Percentiles rank a stretch among this genome's conserved stretches.
Conservation (phyloP, 2,113 vertebrate genomes). For the Corynorhinus townsendii region DNA sequence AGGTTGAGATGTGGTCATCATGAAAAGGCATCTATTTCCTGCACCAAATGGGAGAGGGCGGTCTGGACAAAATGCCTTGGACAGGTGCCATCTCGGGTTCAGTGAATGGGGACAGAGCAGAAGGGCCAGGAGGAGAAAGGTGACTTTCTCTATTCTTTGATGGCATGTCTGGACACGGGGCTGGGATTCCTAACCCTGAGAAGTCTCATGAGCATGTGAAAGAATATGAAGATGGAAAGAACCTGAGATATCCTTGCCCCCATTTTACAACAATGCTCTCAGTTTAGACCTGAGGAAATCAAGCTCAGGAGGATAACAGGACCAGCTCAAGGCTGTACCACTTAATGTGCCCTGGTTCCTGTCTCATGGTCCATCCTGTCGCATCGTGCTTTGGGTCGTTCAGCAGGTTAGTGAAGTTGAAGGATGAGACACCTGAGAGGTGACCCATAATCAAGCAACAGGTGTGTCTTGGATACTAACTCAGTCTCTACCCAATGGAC, state of each 20-base stretch:
- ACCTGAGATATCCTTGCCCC: neutral
- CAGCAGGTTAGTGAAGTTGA: neutral
- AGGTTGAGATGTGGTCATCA: neutral
- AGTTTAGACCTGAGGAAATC: neutral
- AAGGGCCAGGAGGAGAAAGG: neutral
- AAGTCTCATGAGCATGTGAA: neutral
- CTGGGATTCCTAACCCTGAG: neutral
- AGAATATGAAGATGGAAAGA: neutral
- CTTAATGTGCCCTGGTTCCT: neutral
- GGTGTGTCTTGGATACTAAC: neutral
- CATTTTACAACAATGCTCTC: neutral
- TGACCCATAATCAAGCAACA: neutral
- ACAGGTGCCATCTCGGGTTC: neutral
- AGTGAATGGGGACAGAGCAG: neutral
- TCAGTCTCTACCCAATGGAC: fast-evolving
- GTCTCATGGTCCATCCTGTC: neutral
- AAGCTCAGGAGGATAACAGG: neutral
- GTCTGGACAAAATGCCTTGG: neutral
- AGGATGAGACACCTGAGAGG: neutral
- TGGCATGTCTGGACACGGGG: neutral
- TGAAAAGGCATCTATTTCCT: neutral
- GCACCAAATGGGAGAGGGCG: neutral
- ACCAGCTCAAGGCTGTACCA: neutral
- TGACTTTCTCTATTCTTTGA: neutral
- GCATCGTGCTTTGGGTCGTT: neutral